phyloP scores from a whole-genome alignment of 2,797 vertebrate species.

The Aeoliscus strigatus region DNA sequence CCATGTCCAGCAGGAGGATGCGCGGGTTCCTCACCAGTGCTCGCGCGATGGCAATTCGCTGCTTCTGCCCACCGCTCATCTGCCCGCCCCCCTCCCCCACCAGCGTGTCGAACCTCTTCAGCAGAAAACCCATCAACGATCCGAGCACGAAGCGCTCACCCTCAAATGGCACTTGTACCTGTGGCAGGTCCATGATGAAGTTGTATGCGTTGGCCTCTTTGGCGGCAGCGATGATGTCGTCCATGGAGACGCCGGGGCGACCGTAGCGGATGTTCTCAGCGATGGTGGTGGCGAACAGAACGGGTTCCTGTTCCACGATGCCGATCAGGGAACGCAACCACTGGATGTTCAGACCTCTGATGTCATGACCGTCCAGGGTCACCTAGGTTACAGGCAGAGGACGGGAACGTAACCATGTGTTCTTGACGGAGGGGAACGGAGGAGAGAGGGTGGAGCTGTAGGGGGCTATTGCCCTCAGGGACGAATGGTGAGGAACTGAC shows the following conservation, averaged over 20 bases:
- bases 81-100: conserved; percentile 80
- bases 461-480: too few species aligned
- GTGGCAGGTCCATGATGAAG: conserved; percentile 78
- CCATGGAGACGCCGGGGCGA: conserved; percentile 65
- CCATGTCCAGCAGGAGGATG: conserved; percentile 80
- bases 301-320: conserved; percentile 79
- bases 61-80: conserved; percentile 83
- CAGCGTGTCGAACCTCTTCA: conserved; percentile 80
- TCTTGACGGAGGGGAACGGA: too few species aligned
- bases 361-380: conserved; percentile 76
- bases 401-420: too few species aligned
- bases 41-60: conserved; percentile 78
- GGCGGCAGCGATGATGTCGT: conserved; percentile 70
- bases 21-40: conserved; percentile 78
- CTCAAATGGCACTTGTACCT: too few species aligned
- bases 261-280: conserved; percentile 76
- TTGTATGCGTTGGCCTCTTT: conserved; percentile 78
- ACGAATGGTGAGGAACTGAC: too few species aligned
- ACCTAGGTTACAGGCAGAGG: too few species aligned
- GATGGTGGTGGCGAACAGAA: conserved; percentile 77
- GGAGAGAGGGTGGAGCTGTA: too few species aligned
- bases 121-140: not conserved
- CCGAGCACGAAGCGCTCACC: too few species aligned
- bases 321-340: conserved; percentile 79
- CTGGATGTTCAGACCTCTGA: conserved; percentile 73